Evolutionary conservation across 2,113 vertebrate genomes (phyloP).

Genomic region (Corythaixoides concolor): DNA sequence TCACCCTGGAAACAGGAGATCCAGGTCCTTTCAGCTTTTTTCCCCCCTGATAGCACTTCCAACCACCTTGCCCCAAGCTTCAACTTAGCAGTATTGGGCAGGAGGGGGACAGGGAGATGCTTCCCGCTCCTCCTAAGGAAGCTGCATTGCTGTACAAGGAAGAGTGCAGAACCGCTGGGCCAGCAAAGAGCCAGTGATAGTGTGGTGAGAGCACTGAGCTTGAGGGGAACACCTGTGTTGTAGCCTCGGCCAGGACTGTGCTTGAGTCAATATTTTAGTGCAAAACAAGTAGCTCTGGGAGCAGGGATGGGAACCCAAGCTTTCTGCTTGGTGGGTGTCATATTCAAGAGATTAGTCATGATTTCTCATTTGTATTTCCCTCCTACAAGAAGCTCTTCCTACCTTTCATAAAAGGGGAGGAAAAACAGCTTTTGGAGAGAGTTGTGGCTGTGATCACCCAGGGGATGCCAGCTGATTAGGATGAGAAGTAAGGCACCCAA

Average conservation of each 20-base stretch:
- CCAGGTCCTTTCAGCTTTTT: neutral
- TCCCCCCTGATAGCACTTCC: neutral
- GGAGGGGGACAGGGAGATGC: neutral
- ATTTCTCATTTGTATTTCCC: neutral
- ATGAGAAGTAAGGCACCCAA: neutral
- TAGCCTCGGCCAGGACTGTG: neutral
- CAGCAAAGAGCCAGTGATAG: neutral
- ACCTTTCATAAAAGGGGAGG: neutral
- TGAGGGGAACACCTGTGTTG: neutral
- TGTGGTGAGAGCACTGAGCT: fast-evolving
- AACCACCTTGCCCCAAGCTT: neutral
- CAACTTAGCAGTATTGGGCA: neutral
- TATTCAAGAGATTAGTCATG: neutral
- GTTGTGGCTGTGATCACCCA: neutral
- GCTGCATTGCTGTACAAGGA: neutral
- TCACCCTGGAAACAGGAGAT: neutral
- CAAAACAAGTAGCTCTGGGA: neutral
- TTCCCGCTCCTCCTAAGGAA: neutral
- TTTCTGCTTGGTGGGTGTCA: neutral
- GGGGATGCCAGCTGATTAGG: neutral
- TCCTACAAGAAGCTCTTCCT: neutral
- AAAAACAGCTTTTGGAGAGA: neutral
- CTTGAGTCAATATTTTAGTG: neutral
- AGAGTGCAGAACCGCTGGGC: neutral
- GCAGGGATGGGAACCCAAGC: neutral